A percentile compares a stretch with the other conserved stretches of the same genome.
Conservation (phyloP, 2,888 invertebrate species). For the Apamea epomidion region DNA sequence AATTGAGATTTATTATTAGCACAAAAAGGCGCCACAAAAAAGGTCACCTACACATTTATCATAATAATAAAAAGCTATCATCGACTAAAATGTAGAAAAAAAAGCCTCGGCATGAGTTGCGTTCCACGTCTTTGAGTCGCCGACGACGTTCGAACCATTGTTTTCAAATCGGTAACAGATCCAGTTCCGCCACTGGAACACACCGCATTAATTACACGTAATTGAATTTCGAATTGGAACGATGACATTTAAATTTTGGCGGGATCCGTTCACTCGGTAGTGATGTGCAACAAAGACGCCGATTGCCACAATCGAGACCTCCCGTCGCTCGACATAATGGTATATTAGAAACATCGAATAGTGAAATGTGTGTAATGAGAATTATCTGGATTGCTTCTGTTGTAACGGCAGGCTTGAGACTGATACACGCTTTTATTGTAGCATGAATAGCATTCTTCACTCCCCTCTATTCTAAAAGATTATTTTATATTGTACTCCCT, state of each 20-base stretch:
- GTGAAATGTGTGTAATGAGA: conserved; percentile 90
- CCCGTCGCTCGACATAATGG: conserved; percentile 86
- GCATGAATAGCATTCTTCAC: conserved; percentile 86
- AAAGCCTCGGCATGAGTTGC: conserved; percentile 80
- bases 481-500: conserved; percentile 86
- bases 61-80: conserved; percentile 73
- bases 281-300: conserved; percentile 88
- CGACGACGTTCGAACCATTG: conserved; percentile 82
- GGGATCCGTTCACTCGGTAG: conserved; percentile 84
- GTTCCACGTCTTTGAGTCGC: conserved; percentile 81
- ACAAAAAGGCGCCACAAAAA: conserved; percentile 58
- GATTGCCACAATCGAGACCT: conserved; percentile 85
- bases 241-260: conserved; percentile 92
- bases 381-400: conserved; percentile 90
- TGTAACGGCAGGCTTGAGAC: conserved; percentile 84
- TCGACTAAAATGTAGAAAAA: conserved; percentile 72
- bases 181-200: conserved; percentile 86
- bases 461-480: conserved; percentile 85
- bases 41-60: conserved; percentile 68
- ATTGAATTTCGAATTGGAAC: conserved; percentile 92
- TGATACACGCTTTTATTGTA: conserved; percentile 83
- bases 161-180: conserved; percentile 87
- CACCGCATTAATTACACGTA: conserved; percentile 91
- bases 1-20: conserved; percentile 64
- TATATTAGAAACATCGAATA: conserved; percentile 87